These are phyloP conservation scores for Drosophila colorata DNA, from an alignment of 2,888 invertebrate genomes.

Conservation along the genomic window DNA sequence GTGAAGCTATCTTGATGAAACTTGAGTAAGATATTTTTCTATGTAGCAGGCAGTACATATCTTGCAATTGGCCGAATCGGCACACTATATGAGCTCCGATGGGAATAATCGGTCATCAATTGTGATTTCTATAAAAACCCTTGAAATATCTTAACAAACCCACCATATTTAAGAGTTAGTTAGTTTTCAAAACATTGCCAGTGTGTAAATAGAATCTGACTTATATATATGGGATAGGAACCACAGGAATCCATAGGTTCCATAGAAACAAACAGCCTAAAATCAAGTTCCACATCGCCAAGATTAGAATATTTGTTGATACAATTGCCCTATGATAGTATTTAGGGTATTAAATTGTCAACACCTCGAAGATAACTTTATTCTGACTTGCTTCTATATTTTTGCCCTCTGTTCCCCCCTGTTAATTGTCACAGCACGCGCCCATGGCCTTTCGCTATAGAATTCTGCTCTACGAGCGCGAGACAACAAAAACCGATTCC, in stretches of 20 bases:
- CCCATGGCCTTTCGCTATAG: constrained; percentile 89
- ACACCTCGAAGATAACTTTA: neutral
- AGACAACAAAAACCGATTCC: constrained; percentile 56
- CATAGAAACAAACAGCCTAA: too few relatives aligned
- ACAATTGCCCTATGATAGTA: too few relatives aligned
- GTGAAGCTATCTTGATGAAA: neutral
- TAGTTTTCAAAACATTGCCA: too few relatives aligned
- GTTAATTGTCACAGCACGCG: constrained; percentile 85
- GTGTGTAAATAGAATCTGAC: too few relatives aligned
- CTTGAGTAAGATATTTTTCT: neutral
- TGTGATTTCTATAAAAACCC: neutral
- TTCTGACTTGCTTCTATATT: constrained; percentile 8
- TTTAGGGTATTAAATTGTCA: neutral
- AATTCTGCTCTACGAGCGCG: constrained; percentile 85
- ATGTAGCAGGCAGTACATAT: too few relatives aligned
- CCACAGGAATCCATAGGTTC: too few relatives aligned
- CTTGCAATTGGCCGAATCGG: neutral
- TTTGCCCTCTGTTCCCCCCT: constrained; percentile 20
- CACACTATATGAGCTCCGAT: neutral
- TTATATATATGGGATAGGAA: too few relatives aligned
- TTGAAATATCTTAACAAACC: too few relatives aligned
- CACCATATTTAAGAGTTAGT: too few relatives aligned
- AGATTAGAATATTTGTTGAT: too few relatives aligned
- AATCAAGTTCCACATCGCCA: too few relatives aligned
- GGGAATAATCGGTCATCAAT: neutral